Conservation (phyloP, 2,888 invertebrate genomes). For the Automeris io region DNA sequence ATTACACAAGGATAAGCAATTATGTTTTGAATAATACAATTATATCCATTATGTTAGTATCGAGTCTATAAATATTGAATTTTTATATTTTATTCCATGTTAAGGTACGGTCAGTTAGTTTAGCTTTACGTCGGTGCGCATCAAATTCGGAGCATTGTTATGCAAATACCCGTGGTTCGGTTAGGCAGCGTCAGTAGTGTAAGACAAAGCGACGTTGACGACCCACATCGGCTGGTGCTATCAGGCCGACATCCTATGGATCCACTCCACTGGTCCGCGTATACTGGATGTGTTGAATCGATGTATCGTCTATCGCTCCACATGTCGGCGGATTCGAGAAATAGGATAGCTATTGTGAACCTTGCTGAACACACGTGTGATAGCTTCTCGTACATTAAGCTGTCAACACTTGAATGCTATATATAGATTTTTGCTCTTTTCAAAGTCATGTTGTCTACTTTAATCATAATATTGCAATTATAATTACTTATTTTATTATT, state of each 20-base stretch:
- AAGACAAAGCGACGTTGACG: slow-evolving; percentile 73
- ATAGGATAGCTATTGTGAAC: slow-evolving; percentile 2
- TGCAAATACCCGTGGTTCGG: slow-evolving; percentile 69
- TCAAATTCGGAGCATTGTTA: slow-evolving; percentile 69
- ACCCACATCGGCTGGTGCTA: slow-evolving; percentile 61
- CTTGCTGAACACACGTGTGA: not conserved
- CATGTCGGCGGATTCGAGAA: slow-evolving; percentile 19
- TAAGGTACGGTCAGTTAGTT: slow-evolving; percentile 15
- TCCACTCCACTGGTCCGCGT: slow-evolving; percentile 40
- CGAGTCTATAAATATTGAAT: slow-evolving; percentile 12
- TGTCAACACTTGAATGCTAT: too few species aligned
- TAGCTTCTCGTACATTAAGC: slow-evolving; percentile 9
- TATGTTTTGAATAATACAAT: too few species aligned
- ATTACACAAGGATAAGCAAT: too few species aligned
- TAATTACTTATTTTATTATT: too few species aligned
- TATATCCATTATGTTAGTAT: too few species aligned
- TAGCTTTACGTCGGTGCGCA: slow-evolving; percentile 37
- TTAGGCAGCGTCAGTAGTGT: slow-evolving; percentile 59
- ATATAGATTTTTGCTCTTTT: too few species aligned
- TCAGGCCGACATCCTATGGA: slow-evolving; percentile 50
- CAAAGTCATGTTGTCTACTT: too few species aligned
- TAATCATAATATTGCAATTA: too few species aligned
- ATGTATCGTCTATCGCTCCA: slow-evolving; percentile 20
- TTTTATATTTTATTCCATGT: not conserved
- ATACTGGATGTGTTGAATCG: slow-evolving; percentile 33